Evolutionary conservation across 1,140 invertebrate species (phyloP), one percentile per base, ranked within the genome.

Genomic region (Plutomurus gul): DNA sequence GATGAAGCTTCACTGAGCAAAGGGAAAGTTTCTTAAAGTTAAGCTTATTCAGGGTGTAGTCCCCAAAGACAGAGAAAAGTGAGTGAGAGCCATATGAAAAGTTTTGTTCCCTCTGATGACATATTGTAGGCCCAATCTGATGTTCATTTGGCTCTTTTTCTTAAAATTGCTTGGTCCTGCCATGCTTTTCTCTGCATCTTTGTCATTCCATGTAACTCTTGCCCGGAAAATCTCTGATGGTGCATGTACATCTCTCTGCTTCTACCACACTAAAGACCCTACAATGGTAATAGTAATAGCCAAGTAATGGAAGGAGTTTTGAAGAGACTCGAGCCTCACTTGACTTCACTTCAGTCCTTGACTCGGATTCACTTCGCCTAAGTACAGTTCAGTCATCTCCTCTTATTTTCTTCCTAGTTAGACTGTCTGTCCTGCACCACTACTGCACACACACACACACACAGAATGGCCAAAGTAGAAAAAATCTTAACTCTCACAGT

Each of bases 91-190:
- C 56, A 65, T 65, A 65, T 65, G 70, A 72, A 72, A 72, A 72
- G 70, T 72, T 72, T 72, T 72, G 70, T 72, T 72, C 37, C 40
- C 70, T 43, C 40, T 72, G 70, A 72, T 72, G 70, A 72, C 70
- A 72, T 72, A 72, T 72, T 72, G 70, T 72, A 72, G 36, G 36
- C 70, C 70, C 70, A 72, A 72, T 72, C 70, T 72, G 70, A 72
- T 72, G 36, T 72, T 72, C 70, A 72, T 72, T 72, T 72, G 37
- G 70, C 70, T 43, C 40, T 72, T 40, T 72, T 72, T 72, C 70
- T 72, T 72, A 72, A 72, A 72, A 72, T 72, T 72, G 70, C 20
- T 43, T 25, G 36, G 18, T 27, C 40, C 70, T 60, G 7, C 56
- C 36, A n/a, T 56, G 25, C 51, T 25, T 25, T 27, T 56, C 11